A percentile compares a stretch with the other conserved stretches of the same genome.
These are phyloP conservation scores for Perognathus longimembris DNA, from an alignment of 2,113 vertebrate genomes.

Conservation along the genomic window DNA sequence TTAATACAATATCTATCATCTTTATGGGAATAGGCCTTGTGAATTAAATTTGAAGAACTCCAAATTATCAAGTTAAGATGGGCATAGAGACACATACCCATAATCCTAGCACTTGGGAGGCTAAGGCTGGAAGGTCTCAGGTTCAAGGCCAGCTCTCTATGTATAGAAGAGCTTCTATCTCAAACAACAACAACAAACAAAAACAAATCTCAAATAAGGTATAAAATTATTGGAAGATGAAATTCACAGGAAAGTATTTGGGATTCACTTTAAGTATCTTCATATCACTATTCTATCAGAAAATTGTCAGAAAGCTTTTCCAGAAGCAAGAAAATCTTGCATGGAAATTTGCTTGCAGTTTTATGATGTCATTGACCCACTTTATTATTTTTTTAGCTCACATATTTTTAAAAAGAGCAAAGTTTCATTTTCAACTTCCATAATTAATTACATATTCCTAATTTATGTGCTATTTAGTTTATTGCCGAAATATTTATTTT, in stretches of 20 bases:
- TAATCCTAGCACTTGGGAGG: not conserved
- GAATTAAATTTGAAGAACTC: not conserved
- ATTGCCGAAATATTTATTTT: conserved; percentile 40
- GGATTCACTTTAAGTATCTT: not conserved
- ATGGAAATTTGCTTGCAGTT: not conserved
- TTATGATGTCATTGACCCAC: not conserved
- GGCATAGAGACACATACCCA: too few relatives aligned
- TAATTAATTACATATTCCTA: conserved; percentile 41
- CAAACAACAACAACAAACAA: not conserved
- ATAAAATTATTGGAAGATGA: not conserved
- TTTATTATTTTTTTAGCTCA: conserved; percentile 51
- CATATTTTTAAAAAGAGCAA: conserved; percentile 22
- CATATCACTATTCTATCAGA: not conserved
- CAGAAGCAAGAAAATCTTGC: not conserved
- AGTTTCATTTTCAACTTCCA: conserved; percentile 28
- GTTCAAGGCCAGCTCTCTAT: not conserved
- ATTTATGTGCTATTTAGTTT: conserved; percentile 16
- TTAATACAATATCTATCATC: not conserved
- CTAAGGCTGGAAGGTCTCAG: not conserved
- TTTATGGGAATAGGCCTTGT: not conserved
- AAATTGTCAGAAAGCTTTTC: conserved; percentile 30
- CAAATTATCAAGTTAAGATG: not conserved
- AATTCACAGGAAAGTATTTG: conserved; percentile 47
- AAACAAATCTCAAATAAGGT: not conserved
- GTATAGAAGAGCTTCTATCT: not conserved